Percentiles rank a stretch among this genome's conserved stretches.
phyloP scores from a whole-genome alignment of 2,888 invertebrate genomes.

The Hanleya hanleyi region DNA sequence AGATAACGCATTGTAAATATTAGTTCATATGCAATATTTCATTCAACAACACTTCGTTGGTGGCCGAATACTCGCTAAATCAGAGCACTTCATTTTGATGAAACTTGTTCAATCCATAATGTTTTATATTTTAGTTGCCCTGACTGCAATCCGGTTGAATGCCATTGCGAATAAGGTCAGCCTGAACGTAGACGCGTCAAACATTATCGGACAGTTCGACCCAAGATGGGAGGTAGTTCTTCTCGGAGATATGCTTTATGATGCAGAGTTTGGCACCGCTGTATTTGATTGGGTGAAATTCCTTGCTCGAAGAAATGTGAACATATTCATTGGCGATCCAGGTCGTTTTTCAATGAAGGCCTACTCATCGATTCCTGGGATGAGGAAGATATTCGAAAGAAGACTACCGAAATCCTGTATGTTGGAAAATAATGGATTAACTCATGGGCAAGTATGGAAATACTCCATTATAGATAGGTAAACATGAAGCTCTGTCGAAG shows the following conservation, averaged over 20 bases:
- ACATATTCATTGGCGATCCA: slow-evolving; percentile 67
- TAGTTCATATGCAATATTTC: too few relatives aligned
- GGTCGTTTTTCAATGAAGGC: slow-evolving; percentile 49
- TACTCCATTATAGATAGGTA: too few relatives aligned
- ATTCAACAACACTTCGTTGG: too few relatives aligned
- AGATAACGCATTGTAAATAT: too few relatives aligned
- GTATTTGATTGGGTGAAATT: slow-evolving; percentile 51
- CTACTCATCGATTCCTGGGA: background rate
- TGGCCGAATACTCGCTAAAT: too few relatives aligned
- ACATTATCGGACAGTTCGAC: slow-evolving; percentile 53
- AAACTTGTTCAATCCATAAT: too few relatives aligned
- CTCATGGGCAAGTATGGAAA: background rate
- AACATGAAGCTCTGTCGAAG: too few relatives aligned
- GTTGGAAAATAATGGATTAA: background rate
- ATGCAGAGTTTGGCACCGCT: slow-evolving; percentile 69
- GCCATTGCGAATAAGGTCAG: slow-evolving; percentile 52
- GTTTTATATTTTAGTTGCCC: slow-evolving; percentile 58
- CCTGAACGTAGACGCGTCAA: slow-evolving; percentile 79
- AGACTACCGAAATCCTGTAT: background rate
- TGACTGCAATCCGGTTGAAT: slow-evolving; percentile 63
- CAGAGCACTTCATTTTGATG: too few relatives aligned
- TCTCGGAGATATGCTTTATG: slow-evolving; percentile 84
- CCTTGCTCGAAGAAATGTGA: slow-evolving; percentile 28
- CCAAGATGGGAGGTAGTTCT: slow-evolving; percentile 77
- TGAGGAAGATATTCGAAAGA: background rate